Conservation (phyloP, 2,113 vertebrate species). For the Hystrix cristata region DNA sequence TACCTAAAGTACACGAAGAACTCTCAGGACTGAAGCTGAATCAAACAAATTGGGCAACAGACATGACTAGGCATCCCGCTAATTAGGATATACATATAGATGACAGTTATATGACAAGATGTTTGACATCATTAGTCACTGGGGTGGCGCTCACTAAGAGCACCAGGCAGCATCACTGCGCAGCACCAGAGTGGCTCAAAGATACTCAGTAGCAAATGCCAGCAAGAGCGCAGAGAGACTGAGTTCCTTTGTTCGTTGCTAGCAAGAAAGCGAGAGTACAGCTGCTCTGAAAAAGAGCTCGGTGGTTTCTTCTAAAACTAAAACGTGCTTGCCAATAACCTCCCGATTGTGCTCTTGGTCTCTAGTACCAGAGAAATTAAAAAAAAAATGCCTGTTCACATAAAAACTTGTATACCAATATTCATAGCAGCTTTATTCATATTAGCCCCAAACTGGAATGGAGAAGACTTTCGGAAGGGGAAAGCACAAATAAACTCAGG, state of each 20-base stretch:
- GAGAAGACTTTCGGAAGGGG: background rate
- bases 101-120: background rate
- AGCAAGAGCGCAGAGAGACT: background rate
- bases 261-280: background rate
- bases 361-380: background rate
- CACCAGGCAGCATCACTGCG: background rate
- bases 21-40: background rate
- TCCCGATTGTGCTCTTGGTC: background rate
- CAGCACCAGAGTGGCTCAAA: background rate
- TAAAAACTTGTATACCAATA: background rate
- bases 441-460: background rate
- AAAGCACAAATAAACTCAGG: background rate
- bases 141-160: constrained; percentile 6
- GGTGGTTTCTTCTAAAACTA: constrained; percentile 9
- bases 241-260: background rate
- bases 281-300: background rate
- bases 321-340: background rate
- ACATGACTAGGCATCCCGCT: background rate
- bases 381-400: background rate
- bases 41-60: background rate
- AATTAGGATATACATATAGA: background rate
- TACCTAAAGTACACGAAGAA: background rate
- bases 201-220: background rate
- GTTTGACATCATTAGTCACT: background rate
- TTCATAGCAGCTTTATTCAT: background rate